Conservation (phyloP, 2,797 vertebrate species). For the Hypotaenidia philippensis region DNA sequence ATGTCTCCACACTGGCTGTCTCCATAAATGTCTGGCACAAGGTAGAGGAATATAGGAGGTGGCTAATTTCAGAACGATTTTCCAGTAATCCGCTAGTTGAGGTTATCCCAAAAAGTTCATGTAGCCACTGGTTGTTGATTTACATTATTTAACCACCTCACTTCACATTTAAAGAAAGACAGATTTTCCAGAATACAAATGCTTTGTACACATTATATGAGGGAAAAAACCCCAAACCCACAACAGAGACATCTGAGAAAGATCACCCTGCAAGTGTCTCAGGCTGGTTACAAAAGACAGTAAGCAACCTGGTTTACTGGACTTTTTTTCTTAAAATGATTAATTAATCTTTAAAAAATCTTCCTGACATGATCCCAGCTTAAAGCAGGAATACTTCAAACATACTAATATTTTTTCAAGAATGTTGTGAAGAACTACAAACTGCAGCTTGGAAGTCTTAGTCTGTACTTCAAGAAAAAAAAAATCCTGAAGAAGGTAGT, state of each 20-base stretch:
- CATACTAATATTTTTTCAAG: not conserved
- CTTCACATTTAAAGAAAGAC: not conserved
- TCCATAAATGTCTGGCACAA: fast-evolving
- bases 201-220: not conserved
- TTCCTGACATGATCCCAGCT: not conserved
- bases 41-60: not conserved
- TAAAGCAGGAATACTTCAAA: not conserved
- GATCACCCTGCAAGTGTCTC: not conserved
- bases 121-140: not conserved
- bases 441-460: not conserved
- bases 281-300: not conserved
- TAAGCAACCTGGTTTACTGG: not conserved
- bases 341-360: no score
- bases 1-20: not conserved
- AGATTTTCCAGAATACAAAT: not conserved
- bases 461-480: not conserved
- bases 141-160: not conserved
- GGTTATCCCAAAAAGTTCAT: not conserved
- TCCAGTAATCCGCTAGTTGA: not conserved
- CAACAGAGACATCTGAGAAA: not conserved
- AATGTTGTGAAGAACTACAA: not conserved
- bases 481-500: not conserved
- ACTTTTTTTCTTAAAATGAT: not conserved
- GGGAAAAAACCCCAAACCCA: not conserved
- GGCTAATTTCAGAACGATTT: not conserved